Evolutionary conservation across 2,888 invertebrate genomes (phyloP).

Genomic region (Drosophila nr. medialis): DNA sequence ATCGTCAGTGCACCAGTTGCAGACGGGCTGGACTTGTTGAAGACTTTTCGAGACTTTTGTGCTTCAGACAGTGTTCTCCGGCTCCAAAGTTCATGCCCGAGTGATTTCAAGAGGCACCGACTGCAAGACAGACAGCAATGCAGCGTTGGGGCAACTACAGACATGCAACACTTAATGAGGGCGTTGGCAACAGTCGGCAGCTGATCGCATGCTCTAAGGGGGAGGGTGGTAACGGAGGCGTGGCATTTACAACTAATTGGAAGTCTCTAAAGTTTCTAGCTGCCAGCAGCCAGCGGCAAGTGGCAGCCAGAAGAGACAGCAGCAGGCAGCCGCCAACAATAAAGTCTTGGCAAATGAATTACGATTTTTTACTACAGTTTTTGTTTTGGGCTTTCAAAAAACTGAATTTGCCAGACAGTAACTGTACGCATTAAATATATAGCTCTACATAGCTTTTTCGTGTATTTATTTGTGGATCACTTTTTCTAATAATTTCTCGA

Average conservation of each 20-base stretch:
- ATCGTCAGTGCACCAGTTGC: slow-evolving; percentile 35
- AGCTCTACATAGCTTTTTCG: neutral
- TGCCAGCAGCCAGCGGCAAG: slow-evolving; percentile 34
- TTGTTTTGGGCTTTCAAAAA: slow-evolving; percentile 12
- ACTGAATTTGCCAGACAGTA: slow-evolving; percentile 7
- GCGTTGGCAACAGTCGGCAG: slow-evolving; percentile 65
- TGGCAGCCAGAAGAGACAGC: slow-evolving; percentile 23
- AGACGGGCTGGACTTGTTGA: slow-evolving; percentile 1
- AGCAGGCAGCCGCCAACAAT: slow-evolving; percentile 8
- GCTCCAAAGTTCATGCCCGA: slow-evolving; percentile 75
- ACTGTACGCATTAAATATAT: slow-evolving; percentile 8
- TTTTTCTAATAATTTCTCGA: neutral
- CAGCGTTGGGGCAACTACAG: slow-evolving; percentile 45
- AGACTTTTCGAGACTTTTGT: slow-evolving; percentile 14
- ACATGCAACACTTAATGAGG: slow-evolving; percentile 80
- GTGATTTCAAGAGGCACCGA: slow-evolving; percentile 65
- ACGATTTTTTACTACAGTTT: slow-evolving; percentile 24
- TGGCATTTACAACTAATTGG: slow-evolving; percentile 67
- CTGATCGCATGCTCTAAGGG: slow-evolving; percentile 67
- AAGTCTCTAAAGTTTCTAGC: slow-evolving; percentile 48
- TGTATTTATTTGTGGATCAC: neutral
- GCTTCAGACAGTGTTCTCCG: slow-evolving; percentile 34
- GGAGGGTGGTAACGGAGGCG: slow-evolving; percentile 16
- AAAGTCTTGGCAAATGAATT: slow-evolving; percentile 27
- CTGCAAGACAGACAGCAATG: slow-evolving; percentile 32